Conservation (phyloP, 2,113 vertebrate species). For the Neomonachus schauinslandi region DNA sequence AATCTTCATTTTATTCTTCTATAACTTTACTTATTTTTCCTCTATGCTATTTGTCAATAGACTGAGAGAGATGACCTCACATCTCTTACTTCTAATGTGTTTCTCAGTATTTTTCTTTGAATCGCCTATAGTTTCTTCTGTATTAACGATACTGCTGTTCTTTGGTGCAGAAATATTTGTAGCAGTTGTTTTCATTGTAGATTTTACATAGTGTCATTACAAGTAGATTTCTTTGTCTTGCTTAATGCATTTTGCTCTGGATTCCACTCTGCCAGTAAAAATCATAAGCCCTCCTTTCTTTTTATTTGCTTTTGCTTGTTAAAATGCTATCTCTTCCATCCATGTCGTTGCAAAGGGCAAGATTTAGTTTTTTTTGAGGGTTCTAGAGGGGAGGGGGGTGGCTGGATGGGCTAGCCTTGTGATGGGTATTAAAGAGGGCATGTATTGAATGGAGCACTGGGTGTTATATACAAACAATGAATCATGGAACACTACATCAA, state of each 20-base stretch:
- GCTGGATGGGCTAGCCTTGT: too few relatives aligned
- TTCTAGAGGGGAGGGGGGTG: too few relatives aligned
- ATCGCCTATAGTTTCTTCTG: neutral
- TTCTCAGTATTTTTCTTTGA: constrained; percentile 30
- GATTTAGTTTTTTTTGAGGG: too few relatives aligned
- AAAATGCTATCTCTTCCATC: neutral
- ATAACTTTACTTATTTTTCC: neutral
- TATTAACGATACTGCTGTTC: neutral
- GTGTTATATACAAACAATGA: too few relatives aligned
- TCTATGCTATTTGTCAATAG: neutral
- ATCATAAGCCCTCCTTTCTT: neutral
- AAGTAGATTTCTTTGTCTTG: neutral
- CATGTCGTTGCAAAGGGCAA: too few relatives aligned
- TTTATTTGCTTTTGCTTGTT: neutral
- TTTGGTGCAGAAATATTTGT: neutral
- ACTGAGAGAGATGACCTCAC: neutral
- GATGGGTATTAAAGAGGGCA: too few relatives aligned
- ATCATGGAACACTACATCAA: too few relatives aligned
- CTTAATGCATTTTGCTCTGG: neutral
- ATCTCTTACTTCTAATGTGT: neutral
- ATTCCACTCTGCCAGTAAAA: neutral
- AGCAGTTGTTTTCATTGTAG: neutral
- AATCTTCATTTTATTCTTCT: constrained; percentile 7
- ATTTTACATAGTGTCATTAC: neutral
- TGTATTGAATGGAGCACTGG: too few relatives aligned